phyloP scores from a whole-genome alignment of 2,888 invertebrate species.

The Luffia ferchaultella region DNA sequence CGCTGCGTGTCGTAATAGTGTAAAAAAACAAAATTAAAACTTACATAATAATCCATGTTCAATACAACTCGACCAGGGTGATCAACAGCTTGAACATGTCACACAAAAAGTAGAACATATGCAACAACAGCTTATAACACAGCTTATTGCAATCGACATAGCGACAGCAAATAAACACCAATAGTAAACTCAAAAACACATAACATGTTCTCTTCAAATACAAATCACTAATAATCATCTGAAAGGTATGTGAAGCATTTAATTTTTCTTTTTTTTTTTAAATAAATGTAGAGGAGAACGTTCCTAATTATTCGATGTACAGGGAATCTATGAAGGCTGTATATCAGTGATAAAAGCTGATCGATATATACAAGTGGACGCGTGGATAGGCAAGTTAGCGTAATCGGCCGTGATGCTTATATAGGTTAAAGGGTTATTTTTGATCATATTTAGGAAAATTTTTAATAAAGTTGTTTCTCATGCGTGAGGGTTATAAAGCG shows the following conservation, averaged over 20 bases:
- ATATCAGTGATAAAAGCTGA: background rate
- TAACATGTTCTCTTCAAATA: constrained; percentile 37
- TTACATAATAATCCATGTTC: too few species aligned
- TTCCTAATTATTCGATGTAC: background rate
- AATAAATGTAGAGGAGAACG: background rate
- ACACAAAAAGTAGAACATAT: constrained; percentile 46
- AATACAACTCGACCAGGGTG: constrained; percentile 50
- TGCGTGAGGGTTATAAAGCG: too few species aligned
- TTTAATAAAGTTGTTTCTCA: too few species aligned
- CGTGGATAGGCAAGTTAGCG: background rate
- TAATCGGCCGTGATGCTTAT: background rate
- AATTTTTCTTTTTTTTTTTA: background rate
- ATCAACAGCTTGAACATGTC: constrained; percentile 49
- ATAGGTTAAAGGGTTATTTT: too few species aligned
- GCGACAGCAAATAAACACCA: constrained; percentile 30
- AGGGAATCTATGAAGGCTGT: background rate
- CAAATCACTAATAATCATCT: constrained; percentile 50
- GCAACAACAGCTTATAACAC: constrained; percentile 48
- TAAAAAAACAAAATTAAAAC: too few species aligned
- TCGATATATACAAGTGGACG: background rate
- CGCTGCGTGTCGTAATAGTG: too few species aligned
- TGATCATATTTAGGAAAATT: too few species aligned
- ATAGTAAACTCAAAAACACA: constrained; percentile 27
- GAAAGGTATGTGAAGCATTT: constrained; percentile 24
- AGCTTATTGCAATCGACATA: constrained; percentile 42